phyloP scores from a whole-genome alignment of 2,797 vertebrate species.

The Gallinago nigripennis region DNA sequence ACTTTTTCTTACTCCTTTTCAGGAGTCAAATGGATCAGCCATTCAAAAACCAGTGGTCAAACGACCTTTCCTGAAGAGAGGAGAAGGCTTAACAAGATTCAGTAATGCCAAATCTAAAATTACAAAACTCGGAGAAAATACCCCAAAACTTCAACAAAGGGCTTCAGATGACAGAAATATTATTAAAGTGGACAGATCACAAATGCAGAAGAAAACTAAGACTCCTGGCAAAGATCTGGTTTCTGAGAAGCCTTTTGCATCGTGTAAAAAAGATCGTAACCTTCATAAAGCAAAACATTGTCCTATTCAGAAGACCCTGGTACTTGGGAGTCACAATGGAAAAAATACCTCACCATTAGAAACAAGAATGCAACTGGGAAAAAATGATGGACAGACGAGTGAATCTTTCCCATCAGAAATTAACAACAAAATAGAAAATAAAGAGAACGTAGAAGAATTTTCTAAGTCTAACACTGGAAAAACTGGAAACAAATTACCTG shows the following conservation, averaged over 20 bases:
- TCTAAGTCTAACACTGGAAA: background rate
- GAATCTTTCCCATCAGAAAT: conserved; percentile 49
- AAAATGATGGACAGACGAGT: conserved; percentile 49
- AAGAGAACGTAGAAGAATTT: conserved; percentile 67
- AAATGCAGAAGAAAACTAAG: conserved; percentile 84
- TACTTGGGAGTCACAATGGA: conserved; percentile 72
- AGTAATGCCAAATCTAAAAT: conserved; percentile 72
- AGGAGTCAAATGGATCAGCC: conserved; percentile 64
- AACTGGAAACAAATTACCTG: background rate
- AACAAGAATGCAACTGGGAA: conserved; percentile 33
- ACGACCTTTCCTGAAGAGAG: conserved; percentile 88
- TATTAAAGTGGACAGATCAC: conserved; percentile 68
- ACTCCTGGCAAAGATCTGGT: conserved; percentile 79
- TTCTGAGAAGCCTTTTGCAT: conserved; percentile 22
- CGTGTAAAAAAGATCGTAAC: conserved; percentile 46
- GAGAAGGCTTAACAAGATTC: conserved; percentile 90
- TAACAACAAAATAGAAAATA: conserved; percentile 38
- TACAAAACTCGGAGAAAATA: conserved; percentile 59
- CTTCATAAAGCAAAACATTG: conserved; percentile 55
- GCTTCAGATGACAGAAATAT: conserved; percentile 66
- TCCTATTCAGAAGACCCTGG: conserved; percentile 60
- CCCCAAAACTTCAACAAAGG: conserved; percentile 50
- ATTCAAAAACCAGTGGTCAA: conserved; percentile 74
- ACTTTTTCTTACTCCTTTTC: conserved; percentile 40
- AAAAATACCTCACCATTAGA: conserved; percentile 65